Base-by-base conservation (phyloP, 2,888 invertebrate genomes). In the Apodemia hepburni region DNA sequence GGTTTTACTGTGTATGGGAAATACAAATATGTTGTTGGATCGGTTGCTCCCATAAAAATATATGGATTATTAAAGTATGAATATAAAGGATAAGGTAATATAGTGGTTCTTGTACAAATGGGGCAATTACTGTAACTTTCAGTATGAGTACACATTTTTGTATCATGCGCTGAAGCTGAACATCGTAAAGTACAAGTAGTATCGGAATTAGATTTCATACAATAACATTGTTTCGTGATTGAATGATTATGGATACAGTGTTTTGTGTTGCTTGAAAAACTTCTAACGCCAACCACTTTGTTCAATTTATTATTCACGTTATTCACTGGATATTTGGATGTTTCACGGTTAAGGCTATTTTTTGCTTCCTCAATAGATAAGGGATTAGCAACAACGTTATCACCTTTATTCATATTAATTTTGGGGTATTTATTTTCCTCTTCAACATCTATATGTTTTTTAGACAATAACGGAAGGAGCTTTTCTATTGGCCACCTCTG, bases 211-310 rank as follows among this genome's bases (percentile, higher is more conserved):
- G 69, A 68, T 65, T 73, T 75, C 63, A 70, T 72, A 65, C 81
- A 82, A 33, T 72, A 74, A 65, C 82, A 81, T 59, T 69, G 66
- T 61, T 68, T 74, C 22, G 66, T 65, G 12, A 61, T 61, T 18
- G 63, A 18, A 3, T 61, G 64, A 35, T 65, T 57, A 33, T 64
- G 58, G 42, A 12, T 45, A 45, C 45, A 45, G n/a, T 65, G 59
- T 60, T 60, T 61, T 8, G 54, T 58, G 15, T 49, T 45, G 47
- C 63, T 58, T 12, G 64, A 63, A n/a, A 87, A 77, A 73, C 85
- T 87, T 73, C 86, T 79, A 33, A 84, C 71, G 61, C 76, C 85
- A 18, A 87, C 68, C 61, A 79, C 68, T 78, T 85, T 87, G 60
- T 75, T 68, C 63, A 54, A 27, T 29, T 54, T 54, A 54, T 54